Conservation (phyloP, 1,140 invertebrate species). For the Zaprionus taronus region DNA sequence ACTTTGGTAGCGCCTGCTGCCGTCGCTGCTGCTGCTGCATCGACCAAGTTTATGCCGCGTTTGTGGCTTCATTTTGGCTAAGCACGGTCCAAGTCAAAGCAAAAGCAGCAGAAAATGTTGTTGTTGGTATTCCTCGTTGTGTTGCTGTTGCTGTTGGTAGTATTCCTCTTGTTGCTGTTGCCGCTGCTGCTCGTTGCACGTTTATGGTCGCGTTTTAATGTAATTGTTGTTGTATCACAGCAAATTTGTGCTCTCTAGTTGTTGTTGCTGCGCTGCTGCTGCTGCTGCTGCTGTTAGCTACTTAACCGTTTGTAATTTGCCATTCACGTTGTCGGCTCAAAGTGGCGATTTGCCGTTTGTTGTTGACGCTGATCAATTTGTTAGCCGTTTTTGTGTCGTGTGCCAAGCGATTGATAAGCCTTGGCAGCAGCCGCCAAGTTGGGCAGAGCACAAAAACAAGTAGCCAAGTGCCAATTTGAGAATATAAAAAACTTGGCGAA, state of each 20-base stretch:
- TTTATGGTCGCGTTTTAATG: conserved; percentile 83
- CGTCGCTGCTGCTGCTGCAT: conserved; percentile 17
- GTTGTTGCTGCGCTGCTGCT: conserved; percentile 15
- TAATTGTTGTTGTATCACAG: conserved; percentile 83
- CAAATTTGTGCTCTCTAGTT: conserved; percentile 71
- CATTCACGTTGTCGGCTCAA: conserved; percentile 77
- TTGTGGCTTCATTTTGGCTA: conserved; percentile 50
- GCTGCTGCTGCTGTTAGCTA: conserved; percentile 32
- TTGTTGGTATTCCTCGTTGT: conserved; percentile 18
- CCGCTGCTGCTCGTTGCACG: conserved; percentile 50
- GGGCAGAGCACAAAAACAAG: conserved; percentile 40
- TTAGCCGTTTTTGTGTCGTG: conserved; percentile 64
- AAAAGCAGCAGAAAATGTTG: neutral
- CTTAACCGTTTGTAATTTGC: conserved; percentile 75
- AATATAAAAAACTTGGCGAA: conserved; percentile 28
- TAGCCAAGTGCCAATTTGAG: conserved; percentile 58
- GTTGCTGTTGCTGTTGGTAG: conserved; percentile 37
- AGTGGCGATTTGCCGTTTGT: conserved; percentile 68
- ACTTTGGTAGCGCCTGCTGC: conserved; percentile 76
- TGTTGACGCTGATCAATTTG: conserved; percentile 64
- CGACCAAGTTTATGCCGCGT: conserved; percentile 47
- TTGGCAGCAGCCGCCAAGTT: neutral
- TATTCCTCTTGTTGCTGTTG: neutral
- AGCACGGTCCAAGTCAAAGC: conserved; percentile 35
- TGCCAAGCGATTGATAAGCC: conserved; percentile 39